These are phyloP conservation scores for Gryllus longicercus DNA, from an alignment of 2,888 invertebrate species.

Conservation along the genomic window DNA sequence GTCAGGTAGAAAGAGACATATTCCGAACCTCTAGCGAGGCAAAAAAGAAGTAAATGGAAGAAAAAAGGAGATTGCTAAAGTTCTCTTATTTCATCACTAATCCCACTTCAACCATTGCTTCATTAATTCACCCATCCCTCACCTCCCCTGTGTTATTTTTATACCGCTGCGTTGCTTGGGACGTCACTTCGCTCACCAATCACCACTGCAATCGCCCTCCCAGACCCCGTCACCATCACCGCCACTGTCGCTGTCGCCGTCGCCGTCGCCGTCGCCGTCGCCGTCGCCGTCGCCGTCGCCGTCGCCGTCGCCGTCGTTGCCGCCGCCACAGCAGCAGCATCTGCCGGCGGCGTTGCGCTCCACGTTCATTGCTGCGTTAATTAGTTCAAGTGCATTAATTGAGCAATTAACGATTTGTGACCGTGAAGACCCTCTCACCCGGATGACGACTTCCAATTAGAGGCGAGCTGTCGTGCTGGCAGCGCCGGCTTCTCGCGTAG, in stretches of 20 bases:
- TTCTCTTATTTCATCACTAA: no score
- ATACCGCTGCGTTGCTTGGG: no score
- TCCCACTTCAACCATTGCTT: no score
- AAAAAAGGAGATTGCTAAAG: no score
- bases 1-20: no score
- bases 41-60: no score
- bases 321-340: neutral
- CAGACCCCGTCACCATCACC: neutral
- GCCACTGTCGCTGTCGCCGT: neutral
- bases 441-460: conserved; percentile 1
- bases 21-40: no score
- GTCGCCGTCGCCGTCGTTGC: no score
- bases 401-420: conserved; percentile 17
- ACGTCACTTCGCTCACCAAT: no score
- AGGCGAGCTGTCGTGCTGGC: conserved; percentile 17
- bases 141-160: no score
- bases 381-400: conserved; percentile 17
- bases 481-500: neutral
- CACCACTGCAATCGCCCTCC: neutral
- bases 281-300: no score
- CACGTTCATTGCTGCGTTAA: neutral
- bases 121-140: no score
- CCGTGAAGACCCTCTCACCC: conserved; percentile 3
- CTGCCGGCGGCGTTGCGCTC: neutral
- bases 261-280: neutral